Conservation (phyloP, 2,888 invertebrate genomes). For the Odontocerum albicorne region DNA sequence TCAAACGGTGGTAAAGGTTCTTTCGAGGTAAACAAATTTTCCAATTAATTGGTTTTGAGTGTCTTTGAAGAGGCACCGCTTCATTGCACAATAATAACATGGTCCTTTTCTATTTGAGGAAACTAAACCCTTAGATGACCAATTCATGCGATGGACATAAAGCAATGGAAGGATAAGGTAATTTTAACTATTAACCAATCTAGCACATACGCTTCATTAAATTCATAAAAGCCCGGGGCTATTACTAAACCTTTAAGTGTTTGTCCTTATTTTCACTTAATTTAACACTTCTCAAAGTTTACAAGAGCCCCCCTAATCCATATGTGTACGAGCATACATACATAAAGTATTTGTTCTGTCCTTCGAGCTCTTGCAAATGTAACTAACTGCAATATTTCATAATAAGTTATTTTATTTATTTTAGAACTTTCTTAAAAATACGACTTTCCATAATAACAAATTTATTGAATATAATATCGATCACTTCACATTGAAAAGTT, state of each 20-base stretch:
- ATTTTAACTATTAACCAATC: neutral
- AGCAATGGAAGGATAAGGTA: neutral
- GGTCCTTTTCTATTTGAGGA: conserved; percentile 25
- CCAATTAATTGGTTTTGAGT: conserved; percentile 21
- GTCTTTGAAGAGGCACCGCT: conserved; percentile 19
- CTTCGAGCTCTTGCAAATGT: no score
- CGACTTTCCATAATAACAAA: no score
- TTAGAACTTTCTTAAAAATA: no score
- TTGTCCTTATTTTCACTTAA: conserved; percentile 10
- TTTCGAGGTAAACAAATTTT: conserved; percentile 8
- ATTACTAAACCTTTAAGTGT: conserved; percentile 8
- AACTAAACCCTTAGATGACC: conserved; percentile 13
- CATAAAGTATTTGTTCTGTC: no score
- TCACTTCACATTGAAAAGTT: no score
- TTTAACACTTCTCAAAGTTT: conserved; percentile 10
- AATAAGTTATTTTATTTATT: no score
- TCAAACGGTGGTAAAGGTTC: neutral
- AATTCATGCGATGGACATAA: neutral
- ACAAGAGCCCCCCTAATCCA: no score
- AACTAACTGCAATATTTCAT: no score
- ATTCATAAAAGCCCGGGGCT: neutral
- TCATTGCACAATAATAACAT: conserved; percentile 19
- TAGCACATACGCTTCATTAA: neutral
- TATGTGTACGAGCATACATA: no score
- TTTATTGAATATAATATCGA: no score